Conservation (phyloP, 30 jellyfish, hydroid and myxozoan species). For the Rhopilema esculentum region DNA sequence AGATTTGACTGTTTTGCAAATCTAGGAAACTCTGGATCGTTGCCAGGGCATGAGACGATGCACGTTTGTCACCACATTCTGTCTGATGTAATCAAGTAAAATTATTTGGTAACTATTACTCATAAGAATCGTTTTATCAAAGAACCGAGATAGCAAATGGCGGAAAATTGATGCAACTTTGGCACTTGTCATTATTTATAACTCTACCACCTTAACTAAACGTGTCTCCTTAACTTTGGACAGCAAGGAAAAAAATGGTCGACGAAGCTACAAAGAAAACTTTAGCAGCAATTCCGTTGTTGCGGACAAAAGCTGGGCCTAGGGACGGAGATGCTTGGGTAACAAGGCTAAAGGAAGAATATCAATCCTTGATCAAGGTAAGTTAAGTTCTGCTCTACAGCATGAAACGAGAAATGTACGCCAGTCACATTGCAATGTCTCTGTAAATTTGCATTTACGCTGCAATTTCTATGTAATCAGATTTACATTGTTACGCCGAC, state of each 20-base stretch:
- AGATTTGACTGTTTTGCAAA: no score
- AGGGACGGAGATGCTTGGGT: slow-evolving; percentile 96
- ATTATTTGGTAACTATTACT: no score
- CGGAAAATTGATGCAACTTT: no score
- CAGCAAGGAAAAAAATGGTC: slow-evolving; percentile 90
- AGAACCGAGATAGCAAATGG: no score
- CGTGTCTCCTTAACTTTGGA: neutral
- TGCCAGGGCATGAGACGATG: no score
- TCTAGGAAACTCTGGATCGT: no score
- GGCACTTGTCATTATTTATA: neutral
- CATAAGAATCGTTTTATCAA: no score
- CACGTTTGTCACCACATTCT: no score
- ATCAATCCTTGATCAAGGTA: slow-evolving; percentile 90
- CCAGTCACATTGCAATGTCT: no score
- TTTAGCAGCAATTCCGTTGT: slow-evolving; percentile 82
- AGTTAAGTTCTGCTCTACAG: neutral
- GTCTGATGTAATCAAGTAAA: no score
- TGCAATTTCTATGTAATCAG: neutral
- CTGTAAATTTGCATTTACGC: no score
- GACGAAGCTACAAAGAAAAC: slow-evolving; percentile 94
- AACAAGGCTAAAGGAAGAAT: slow-evolving; percentile 86
- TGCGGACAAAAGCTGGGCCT: slow-evolving; percentile 96
- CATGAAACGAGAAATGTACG: no score
- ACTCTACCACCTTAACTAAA: slow-evolving; percentile 11
- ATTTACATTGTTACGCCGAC: neutral